phyloP scores from a whole-genome alignment of 2,888 invertebrate genomes.

The Leptopilina syphax region DNA sequence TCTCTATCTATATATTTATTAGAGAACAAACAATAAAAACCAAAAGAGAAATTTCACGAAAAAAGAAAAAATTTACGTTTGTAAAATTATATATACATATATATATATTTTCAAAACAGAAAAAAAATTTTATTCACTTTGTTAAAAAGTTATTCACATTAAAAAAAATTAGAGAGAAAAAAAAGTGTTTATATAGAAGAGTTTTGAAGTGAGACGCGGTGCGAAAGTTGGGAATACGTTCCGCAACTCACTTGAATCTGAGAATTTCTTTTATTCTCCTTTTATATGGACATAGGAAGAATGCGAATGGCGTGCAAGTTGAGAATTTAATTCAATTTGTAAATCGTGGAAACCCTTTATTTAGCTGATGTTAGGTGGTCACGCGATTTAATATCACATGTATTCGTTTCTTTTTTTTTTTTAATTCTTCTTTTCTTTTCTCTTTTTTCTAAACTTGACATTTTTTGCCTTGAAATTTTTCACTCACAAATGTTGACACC shows the following conservation, averaged over 20 bases:
- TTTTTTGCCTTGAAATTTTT: constrained; percentile 8
- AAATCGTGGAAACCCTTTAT: constrained; percentile 74
- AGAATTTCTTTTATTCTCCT: constrained; percentile 59
- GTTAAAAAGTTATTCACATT: background rate
- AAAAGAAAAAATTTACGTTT: too few relatives aligned
- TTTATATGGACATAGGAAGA: constrained; percentile 69
- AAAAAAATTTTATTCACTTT: too few relatives aligned
- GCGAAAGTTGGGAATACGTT: constrained; percentile 68
- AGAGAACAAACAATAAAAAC: too few relatives aligned
- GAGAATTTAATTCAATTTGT: constrained; percentile 75
- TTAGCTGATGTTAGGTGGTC: constrained; percentile 72
- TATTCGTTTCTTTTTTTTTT: constrained; percentile 8
- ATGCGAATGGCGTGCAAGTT: constrained; percentile 71
- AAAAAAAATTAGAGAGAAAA: background rate
- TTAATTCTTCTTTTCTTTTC: too few relatives aligned
- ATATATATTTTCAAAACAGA: too few relatives aligned
- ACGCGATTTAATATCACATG: constrained; percentile 67
- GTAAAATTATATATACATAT: too few relatives aligned
- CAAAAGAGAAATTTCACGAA: too few relatives aligned
- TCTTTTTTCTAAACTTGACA: constrained; percentile 32
- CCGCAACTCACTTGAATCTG: constrained; percentile 73
- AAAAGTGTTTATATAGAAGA: background rate
- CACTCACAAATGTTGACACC: background rate
- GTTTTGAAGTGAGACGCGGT: constrained; percentile 75
- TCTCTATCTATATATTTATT: too few relatives aligned